Base-by-base conservation (phyloP, 1,140 invertebrate genomes). In the Scaptodrosophila lebanonensis region DNA sequence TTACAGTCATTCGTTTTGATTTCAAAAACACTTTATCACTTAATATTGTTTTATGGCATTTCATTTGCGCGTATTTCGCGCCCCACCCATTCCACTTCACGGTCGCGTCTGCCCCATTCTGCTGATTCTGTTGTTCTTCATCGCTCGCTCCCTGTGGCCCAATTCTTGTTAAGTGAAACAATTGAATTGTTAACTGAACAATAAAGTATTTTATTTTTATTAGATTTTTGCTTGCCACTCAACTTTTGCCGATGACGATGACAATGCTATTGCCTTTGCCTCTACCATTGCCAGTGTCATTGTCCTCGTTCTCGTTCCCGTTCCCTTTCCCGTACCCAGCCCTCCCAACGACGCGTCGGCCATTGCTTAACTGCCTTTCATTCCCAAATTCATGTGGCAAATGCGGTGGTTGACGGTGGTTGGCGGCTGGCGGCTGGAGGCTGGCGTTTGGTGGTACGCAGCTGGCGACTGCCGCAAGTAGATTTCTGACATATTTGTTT, bases 191-290 rank as follows among this genome's bases (percentile, higher is more conserved):
- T 79, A 79, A 77, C 73, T 66, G 73, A 77, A 77, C 68, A 77
- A 77, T 77, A 79, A 77, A 79, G 73, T 79, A 82, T 79, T 79
- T 79, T 79, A 82, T 73, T 79, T 66, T 79, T 79, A 82, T 82
- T 79, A 79, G 73, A 79, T 79, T 79, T 77, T 68, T 73, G 73
- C 59, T 77, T 54, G 56, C 50, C 49, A 45, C 25, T 54, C 49
- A 48, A 11, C 52, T 56, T 45, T 56, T 44, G 45, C 30, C n/a
- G n/a, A n/a, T n/a, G n/a, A n/a, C n/a, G n/a, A n/a, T n/a, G n/a
- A n/a, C n/a, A n/a, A n/a, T n/a, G n/a, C 30, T 32, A 48, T 68
- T 69, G 61, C 71, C 53, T 70, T 76, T 76, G 61, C 70, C 17
- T 32, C 50, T 25, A 9, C 15, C 15, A 25, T 15, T 40, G 36